phyloP scores from a whole-genome alignment of 2,888 invertebrate genomes.

The Apamea crenata region DNA sequence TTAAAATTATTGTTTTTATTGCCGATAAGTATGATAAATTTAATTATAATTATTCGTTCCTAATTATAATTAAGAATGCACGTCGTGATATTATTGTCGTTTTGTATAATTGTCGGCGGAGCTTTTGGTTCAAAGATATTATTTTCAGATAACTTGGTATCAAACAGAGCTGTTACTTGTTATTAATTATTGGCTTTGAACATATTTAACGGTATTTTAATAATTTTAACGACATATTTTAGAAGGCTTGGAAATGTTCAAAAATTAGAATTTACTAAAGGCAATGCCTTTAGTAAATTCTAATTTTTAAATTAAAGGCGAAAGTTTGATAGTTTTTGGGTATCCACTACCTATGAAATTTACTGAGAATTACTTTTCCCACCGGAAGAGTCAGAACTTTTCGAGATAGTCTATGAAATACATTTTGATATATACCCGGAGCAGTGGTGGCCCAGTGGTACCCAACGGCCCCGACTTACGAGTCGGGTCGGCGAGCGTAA shows the following conservation, averaged over 20 bases:
- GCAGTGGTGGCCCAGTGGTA: too few species aligned
- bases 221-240: neutral
- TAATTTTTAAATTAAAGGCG: too few species aligned
- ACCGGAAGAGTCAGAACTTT: neutral
- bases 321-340: neutral
- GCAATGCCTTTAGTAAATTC: too few species aligned
- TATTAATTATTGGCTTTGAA: conserved; percentile 21
- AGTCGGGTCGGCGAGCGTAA: too few species aligned
- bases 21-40: conserved; percentile 47
- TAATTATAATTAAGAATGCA: conserved; percentile 59
- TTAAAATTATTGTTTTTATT: conserved; percentile 53
- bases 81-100: conserved; percentile 43
- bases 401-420: too few species aligned
- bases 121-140: conserved; percentile 44
- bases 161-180: conserved; percentile 49
- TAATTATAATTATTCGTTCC: conserved; percentile 57
- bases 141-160: conserved; percentile 44
- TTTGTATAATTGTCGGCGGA: conserved; percentile 28
- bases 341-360: neutral
- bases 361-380: neutral
- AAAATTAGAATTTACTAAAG: neutral
- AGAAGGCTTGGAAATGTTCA: neutral
- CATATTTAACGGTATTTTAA: conserved; percentile 30
- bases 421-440: neutral
- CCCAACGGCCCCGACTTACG: too few species aligned